Evolutionary conservation across 2,888 invertebrate species (phyloP).

Genomic region (Pollenia griseotomentosa): DNA sequence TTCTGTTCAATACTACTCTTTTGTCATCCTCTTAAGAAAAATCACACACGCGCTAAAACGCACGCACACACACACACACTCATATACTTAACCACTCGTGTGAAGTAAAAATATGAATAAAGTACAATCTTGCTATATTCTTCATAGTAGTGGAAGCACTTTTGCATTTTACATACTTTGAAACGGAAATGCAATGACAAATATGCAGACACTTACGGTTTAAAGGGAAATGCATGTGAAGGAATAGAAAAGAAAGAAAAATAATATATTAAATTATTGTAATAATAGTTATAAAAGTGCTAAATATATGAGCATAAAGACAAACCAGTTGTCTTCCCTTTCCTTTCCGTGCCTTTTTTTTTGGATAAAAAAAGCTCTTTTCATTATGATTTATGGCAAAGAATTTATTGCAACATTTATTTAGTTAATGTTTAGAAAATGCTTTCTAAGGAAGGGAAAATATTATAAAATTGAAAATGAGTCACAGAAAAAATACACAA

Average conservation of each 20-base stretch:
- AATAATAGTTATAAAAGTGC: neutral
- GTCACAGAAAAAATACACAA: too few relatives aligned
- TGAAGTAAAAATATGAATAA: slow-evolving; percentile 11
- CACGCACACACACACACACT: too few relatives aligned
- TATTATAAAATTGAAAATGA: too few relatives aligned
- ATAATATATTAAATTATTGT: slow-evolving; percentile 39
- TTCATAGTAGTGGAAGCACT: neutral
- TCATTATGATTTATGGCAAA: neutral
- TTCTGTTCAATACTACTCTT: too few relatives aligned
- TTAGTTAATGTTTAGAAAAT: slow-evolving; percentile 6
- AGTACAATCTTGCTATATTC: slow-evolving; percentile 7
- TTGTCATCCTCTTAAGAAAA: slow-evolving; percentile 3
- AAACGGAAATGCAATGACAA: slow-evolving; percentile 17
- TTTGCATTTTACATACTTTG: neutral
- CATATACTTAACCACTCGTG: too few relatives aligned
- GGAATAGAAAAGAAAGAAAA: neutral
- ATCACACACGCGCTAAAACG: slow-evolving; percentile 16
- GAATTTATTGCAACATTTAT: slow-evolving; percentile 1
- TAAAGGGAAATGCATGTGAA: neutral
- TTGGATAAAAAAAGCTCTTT: neutral
- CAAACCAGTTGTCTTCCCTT: neutral
- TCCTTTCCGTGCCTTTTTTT: neutral
- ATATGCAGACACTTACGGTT: neutral
- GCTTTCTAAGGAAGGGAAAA: neutral
- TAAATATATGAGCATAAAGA: neutral